Percentiles rank a stretch among this genome's conserved stretches.
Evolutionary conservation across 1,140 invertebrate genomes (phyloP).

Genomic region (Diachasma alloeum): DNA sequence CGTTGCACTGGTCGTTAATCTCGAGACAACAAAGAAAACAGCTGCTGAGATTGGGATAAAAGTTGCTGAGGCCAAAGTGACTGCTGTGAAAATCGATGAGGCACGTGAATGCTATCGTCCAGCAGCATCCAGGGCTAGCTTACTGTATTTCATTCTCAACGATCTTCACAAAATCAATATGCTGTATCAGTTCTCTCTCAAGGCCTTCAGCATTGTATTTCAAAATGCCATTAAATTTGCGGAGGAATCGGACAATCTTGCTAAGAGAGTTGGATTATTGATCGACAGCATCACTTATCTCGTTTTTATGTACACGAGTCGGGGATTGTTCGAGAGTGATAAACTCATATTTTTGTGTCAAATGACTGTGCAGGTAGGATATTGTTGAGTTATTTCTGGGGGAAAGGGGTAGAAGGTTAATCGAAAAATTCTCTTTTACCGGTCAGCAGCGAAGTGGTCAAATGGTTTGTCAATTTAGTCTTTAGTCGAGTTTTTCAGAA

Average conservation of each 20-base stretch:
- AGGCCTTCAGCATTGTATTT: slow-evolving; percentile 94
- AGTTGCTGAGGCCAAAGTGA: slow-evolving; percentile 83
- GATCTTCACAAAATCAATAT: slow-evolving; percentile 94
- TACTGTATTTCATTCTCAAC: slow-evolving; percentile 94
- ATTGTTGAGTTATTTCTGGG: background rate
- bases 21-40: slow-evolving; percentile 93
- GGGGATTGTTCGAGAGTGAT: slow-evolving; percentile 92
- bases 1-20: slow-evolving; percentile 87
- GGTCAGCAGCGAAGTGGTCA: too few relatives aligned
- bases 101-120: slow-evolving; percentile 89
- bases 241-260: slow-evolving; percentile 72
- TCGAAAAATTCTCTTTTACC: too few relatives aligned
- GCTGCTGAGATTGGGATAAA: slow-evolving; percentile 91
- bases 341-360: slow-evolving; percentile 92
- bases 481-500: too few relatives aligned
- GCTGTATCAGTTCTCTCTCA: slow-evolving; percentile 96
- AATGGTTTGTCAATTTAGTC: too few relatives aligned
- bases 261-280: slow-evolving; percentile 78
- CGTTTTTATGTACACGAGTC: slow-evolving; percentile 87
- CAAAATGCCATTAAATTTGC: slow-evolving; percentile 84
- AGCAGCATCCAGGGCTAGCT: slow-evolving; percentile 84
- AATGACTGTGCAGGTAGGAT: slow-evolving; percentile 80
- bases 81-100: slow-evolving; percentile 87
- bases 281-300: slow-evolving; percentile 89
- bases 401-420: too few relatives aligned